Base-by-base conservation (phyloP, 2,888 invertebrate species). In the Hydraecia micacea region DNA sequence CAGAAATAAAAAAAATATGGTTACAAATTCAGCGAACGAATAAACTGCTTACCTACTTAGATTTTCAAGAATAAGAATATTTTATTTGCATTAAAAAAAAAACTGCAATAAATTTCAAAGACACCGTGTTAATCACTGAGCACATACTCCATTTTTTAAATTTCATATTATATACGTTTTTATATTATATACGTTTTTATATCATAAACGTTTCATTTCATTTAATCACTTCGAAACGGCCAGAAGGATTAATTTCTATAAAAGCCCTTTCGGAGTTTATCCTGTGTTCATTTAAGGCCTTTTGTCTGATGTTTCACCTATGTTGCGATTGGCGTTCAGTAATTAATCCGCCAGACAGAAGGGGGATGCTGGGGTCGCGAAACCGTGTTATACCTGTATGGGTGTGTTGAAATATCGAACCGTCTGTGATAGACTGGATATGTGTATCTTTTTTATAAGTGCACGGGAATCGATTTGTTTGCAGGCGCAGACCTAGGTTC, bases 341-440 rank as follows among this genome's bases (percentile, higher is more conserved):
- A 83, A 77, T 80, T 66, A 83, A 77, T 65, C 52, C 42, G 46
- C 46, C 55, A 84, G 81, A 79, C 80, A 71, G 58, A 36, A 25
- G 58, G 39, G 79, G 52, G 85, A 84, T n/a, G 32, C 58, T 58
- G 79, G 49, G 49, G 11, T 32, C 8, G n/a, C 5, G 6, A 28
- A 46, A 67, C 46, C 11, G 0, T 21, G 15, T 28, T 21, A 42
- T 66, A 71, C 42, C 65, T 81, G 25, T 21, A 36, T 42, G 18
- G 9, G 15, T 49, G n/a, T 71, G 70, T 78, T 8, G n/a, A 7
- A 46, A 25, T 83, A 79, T 77, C 42, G 69, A 80, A n/a, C 58
- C 11, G 80, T 83, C 83, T 79, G 52, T 13, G n/a, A 42, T 49
- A 18, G 21, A 7, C 32, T 32, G 1, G 60, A 15, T 49, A 28